Evolutionary conservation across 2,113 vertebrate species (phyloP), one percentile per base, ranked within the genome.

Genomic region (Acanthisitta chloris): DNA sequence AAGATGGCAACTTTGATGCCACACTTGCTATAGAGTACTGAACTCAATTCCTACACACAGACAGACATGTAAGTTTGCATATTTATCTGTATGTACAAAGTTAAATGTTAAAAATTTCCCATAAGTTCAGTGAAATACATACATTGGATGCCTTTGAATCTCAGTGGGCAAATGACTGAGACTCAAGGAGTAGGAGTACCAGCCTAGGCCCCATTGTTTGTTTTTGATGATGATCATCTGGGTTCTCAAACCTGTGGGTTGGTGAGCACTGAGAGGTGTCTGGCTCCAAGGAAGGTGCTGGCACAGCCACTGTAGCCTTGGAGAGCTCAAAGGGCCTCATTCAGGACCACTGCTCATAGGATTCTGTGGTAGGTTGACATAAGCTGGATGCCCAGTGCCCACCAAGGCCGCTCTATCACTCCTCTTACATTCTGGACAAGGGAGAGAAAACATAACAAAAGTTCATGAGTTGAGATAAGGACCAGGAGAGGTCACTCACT

Each of bases 81-180:
- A 24, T 17, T 16, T 7, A 17, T 17, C 38, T 8, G 29, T 9
- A 49, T 0, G 0, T 14, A 13, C 42, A 46, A 59, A 40, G 13
- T 6, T 25, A 20, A 19, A 15, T 52, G 16, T 18, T 61, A 34
- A n/a, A 20, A 46, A n/a, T n/a, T 4, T 34, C n/a, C n/a, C n/a
- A n/a, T n/a, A n/a, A n/a, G n/a, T n/a, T n/a, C n/a, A n/a, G n/a
- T n/a, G n/a, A n/a, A n/a, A n/a, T n/a, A n/a, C n/a, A n/a, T n/a
- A 29, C 16, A 17, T 8, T 4, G 29, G 59, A 52, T 24, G 16
- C 28, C 33, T 81, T 81, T 81, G n/a, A n/a, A 46, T 45, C 28
- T 52, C n/a, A 52, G 9, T 21, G 19, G 52, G 11, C 38, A 70
- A 67, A 52, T 45, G 19, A 10, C 17, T 81, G 61, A 67, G 10